These are phyloP conservation scores for Perizoma affinitatum DNA, from an alignment of 2,888 invertebrate genomes.

Conservation along the genomic window DNA sequence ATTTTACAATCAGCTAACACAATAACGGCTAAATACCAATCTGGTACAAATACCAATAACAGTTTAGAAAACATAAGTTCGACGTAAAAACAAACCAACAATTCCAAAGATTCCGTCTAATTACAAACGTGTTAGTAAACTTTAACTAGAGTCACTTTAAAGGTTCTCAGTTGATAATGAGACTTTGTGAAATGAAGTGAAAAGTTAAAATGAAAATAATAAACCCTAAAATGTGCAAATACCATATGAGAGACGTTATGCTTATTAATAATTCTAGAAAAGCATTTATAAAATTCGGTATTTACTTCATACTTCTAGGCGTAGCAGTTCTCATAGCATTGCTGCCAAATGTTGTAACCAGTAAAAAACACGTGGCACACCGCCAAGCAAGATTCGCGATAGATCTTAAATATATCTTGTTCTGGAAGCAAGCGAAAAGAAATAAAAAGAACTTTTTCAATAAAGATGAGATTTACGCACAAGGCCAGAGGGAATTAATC, in stretches of 20 bases:
- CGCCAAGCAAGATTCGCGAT: conserved; percentile 49
- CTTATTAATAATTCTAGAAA: conserved; percentile 50
- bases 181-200: not conserved
- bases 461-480: conserved; percentile 40
- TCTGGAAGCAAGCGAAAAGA: conserved; percentile 56
- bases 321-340: conserved; percentile 48
- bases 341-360: conserved; percentile 49
- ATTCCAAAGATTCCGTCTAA: conserved; percentile 16
- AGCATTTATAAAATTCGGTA: conserved; percentile 41
- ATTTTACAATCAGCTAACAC: no score
- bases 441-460: conserved; percentile 36
- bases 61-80: conserved; percentile 16
- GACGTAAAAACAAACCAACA: conserved; percentile 14
- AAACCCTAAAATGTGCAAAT: conserved; percentile 39
- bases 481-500: conserved; percentile 63
- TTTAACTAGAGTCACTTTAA: not conserved
- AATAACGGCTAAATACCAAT: conserved; percentile 2
- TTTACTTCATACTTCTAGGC: conserved; percentile 43
- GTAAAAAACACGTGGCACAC: conserved; percentile 25
- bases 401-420: conserved; percentile 71
- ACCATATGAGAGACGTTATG: conserved; percentile 60
- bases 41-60: not conserved
- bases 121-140: conserved; percentile 14
- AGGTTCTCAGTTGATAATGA: conserved; percentile 5
- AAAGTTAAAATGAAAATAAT: conserved; percentile 30